Evolutionary conservation across 2,888 invertebrate species (phyloP).

Genomic region (Stomorhina lunata): DNA sequence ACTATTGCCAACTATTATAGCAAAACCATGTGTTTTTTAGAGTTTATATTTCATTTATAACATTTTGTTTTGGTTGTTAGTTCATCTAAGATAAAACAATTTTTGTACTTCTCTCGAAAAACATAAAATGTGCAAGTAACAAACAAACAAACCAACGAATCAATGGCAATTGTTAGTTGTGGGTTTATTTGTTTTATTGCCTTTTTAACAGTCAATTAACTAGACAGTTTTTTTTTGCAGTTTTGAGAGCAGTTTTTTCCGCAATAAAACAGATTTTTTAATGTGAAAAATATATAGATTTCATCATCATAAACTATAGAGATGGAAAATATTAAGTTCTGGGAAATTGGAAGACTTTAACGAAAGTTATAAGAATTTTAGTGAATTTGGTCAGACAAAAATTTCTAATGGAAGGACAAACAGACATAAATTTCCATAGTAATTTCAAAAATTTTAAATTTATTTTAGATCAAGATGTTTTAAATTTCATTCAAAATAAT

Average conservation of each 20-base stretch:
- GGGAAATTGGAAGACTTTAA: no score
- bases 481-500: no score
- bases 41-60: constrained; percentile 10
- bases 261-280: constrained; percentile 42
- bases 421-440: no score
- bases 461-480: no score
- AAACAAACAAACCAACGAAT: no score
- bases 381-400: no score
- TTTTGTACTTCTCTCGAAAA: neutral
- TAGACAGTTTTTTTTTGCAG: constrained; percentile 34
- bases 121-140: constrained; percentile 27
- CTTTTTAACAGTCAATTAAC: constrained; percentile 66
- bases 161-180: constrained; percentile 59
- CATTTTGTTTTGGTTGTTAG: constrained; percentile 49
- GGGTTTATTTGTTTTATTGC: constrained; percentile 64
- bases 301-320: no score
- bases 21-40: constrained; percentile 17
- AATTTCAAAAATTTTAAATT: no score
- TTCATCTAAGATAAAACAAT: constrained; percentile 52
- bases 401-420: no score
- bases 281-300: constrained; percentile 3
- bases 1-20: neutral
- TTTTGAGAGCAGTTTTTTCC: neutral
- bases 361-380: no score
- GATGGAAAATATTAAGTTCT: no score